Evolutionary conservation across 1,140 invertebrate genomes (phyloP).

Genomic region (Diorhabda elongata): DNA sequence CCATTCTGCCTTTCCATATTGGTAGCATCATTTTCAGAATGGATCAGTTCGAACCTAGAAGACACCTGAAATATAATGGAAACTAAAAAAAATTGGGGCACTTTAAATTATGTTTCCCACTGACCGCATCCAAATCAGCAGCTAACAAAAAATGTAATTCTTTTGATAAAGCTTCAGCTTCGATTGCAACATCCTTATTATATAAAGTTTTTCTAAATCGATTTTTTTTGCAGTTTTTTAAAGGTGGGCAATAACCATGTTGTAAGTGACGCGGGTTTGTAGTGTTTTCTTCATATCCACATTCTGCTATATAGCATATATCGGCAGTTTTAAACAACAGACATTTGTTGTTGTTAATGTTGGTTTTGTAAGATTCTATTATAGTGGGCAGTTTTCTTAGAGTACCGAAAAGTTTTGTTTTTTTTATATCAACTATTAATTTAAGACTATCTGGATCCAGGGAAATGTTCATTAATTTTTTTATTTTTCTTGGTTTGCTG

Average conservation of each 20-base stretch:
- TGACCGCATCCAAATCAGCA: slow-evolving; percentile 42
- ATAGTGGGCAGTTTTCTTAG: slow-evolving; percentile 41
- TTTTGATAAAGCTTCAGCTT: slow-evolving; percentile 35
- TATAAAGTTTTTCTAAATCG: slow-evolving; percentile 41
- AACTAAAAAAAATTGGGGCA: slow-evolving; percentile 4
- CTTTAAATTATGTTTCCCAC: slow-evolving; percentile 7
- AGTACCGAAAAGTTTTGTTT: slow-evolving; percentile 27
- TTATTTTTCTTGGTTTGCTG: slow-evolving; percentile 38
- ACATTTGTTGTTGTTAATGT: slow-evolving; percentile 28
- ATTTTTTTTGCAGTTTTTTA: slow-evolving; percentile 41
- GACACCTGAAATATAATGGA: slow-evolving; percentile 25
- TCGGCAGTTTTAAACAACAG: slow-evolving; percentile 41
- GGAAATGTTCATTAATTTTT: slow-evolving; percentile 35
- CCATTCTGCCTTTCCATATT: slow-evolving; percentile 5
- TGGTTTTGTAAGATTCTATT: slow-evolving; percentile 41
- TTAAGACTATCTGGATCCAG: slow-evolving; percentile 27
- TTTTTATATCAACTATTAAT: slow-evolving; percentile 31
- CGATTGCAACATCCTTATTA: slow-evolving; percentile 36
- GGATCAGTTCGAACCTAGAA: slow-evolving; percentile 30
- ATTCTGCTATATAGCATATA: slow-evolving; percentile 39
- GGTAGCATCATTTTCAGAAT: slow-evolving; percentile 16
- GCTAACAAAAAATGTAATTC: slow-evolving; percentile 41
- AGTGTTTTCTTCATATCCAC: slow-evolving; percentile 20
- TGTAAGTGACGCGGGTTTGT: slow-evolving; percentile 21
- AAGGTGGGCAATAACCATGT: slow-evolving; percentile 39